Base-by-base conservation (phyloP, 2,888 invertebrate genomes). In the Macaria notata region DNA sequence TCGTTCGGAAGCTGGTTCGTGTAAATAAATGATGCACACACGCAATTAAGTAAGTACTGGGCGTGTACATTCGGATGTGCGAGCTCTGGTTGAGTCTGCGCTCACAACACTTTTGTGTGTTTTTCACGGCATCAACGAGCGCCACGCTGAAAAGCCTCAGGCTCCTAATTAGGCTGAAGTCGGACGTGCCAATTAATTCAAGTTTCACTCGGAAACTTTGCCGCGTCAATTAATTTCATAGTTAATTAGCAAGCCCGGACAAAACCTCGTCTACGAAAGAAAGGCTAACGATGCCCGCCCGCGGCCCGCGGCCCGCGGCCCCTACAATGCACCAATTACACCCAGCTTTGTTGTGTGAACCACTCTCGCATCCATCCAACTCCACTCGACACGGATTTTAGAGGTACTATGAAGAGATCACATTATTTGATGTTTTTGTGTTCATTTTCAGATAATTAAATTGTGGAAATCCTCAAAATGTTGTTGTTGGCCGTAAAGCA, bases 161-260 rank as follows among this genome's bases (percentile, higher is more conserved):
- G 88, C 90, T 83, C 86, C 91, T 91, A 91, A 91, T 91, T 91
- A 91, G 91, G 87, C 88, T 83, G 87, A 84, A 89, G 88, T 88
- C 88, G 88, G 91, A 91, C 91, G 87, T 86, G 88, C 90, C 91
- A 91, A 91, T 91, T 91, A 91, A 91, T 89, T 91, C 90, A 90
- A 90, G 91, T 91, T 91, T 91, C 88, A 86, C 88, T 88, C 84
- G 84, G 87, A 88, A 91, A 91, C 87, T 91, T 91, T 88, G 86
- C 90, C 83, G 86, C 91, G 88, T 91, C 91, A 91, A 91, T 91
- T 91, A 91, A 91, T 91, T 91, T 91, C 90, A 90, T 90, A 91
- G 89, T 90, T 91, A 91, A 91, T 91, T 91, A 91, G 89, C 87
- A 84, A 82, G 68, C 71, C 74, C 78, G 85, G 86, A 88, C 89